phyloP scores from a whole-genome alignment of 2,113 vertebrate genomes.

The Neotoma lepida region DNA sequence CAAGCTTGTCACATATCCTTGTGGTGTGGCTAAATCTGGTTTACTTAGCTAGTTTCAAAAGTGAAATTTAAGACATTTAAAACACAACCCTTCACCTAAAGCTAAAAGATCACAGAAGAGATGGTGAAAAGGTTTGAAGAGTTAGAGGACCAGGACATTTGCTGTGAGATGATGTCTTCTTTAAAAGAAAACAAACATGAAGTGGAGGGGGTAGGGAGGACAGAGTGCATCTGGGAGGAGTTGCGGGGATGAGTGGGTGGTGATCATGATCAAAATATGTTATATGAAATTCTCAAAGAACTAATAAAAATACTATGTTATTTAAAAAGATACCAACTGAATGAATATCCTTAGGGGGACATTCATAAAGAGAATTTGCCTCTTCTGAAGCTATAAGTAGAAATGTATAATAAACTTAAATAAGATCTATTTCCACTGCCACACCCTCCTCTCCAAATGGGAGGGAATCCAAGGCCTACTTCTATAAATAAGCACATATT shows the following conservation, averaged over 20 bases:
- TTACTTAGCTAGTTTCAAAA: slow-evolving; percentile 61
- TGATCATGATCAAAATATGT: background rate
- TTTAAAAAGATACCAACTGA: slow-evolving; percentile 23
- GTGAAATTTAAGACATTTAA: slow-evolving; percentile 36
- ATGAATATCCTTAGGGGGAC: background rate
- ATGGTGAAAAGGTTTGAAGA: background rate
- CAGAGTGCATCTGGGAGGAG: background rate
- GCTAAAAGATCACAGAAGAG: slow-evolving; percentile 3
- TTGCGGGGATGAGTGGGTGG: background rate
- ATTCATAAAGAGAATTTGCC: background rate
- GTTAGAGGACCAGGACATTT: background rate
- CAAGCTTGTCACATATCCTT: slow-evolving; percentile 11
- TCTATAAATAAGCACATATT: slow-evolving; percentile 41
- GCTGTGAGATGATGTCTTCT: background rate
- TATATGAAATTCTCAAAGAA: background rate
- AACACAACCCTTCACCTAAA: slow-evolving; percentile 19
- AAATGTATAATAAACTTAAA: background rate
- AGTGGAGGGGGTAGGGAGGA: background rate
- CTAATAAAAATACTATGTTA: background rate
- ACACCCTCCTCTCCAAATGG: too few species aligned
- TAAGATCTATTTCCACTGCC: slow-evolving; percentile 23
- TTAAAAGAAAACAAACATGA: background rate
- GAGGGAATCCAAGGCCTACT: background rate
- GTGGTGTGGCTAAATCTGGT: background rate
- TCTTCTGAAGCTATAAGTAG: background rate